Conservation (phyloP, 2,113 vertebrate species). For the Rhinolophus ferrumequinum region DNA sequence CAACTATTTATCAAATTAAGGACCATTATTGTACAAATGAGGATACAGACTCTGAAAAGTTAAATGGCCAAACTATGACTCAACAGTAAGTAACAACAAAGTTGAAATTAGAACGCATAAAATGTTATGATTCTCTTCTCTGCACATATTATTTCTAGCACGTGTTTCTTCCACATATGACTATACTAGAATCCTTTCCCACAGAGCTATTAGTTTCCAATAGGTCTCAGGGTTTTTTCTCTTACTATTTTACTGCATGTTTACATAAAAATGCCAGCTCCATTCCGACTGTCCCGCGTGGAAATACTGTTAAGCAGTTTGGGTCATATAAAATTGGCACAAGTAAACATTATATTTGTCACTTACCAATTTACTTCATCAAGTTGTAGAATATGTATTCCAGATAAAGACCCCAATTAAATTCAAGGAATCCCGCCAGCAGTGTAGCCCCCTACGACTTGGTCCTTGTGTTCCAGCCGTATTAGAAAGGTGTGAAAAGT, state of each 20-base stretch:
- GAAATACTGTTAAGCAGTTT: neutral
- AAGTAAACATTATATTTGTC: neutral
- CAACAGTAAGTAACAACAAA: neutral
- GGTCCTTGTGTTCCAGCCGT: neutral
- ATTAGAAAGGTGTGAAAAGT: neutral
- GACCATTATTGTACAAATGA: neutral
- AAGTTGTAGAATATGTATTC: neutral
- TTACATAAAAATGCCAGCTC: neutral
- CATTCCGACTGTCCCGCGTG: neutral
- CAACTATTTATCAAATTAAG: conserved; percentile 16
- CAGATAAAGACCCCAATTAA: neutral
- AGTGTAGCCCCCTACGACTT: neutral
- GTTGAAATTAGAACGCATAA: neutral
- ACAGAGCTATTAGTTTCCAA: neutral
- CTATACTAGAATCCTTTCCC: neutral
- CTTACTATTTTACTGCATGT: neutral
- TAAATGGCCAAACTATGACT: neutral
- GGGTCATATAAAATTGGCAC: neutral
- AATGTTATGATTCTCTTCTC: neutral
- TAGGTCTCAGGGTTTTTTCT: neutral
- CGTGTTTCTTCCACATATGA: conserved; percentile 3
- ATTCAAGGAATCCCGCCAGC: neutral
- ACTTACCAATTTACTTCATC: neutral
- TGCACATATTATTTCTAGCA: neutral
- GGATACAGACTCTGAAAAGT: neutral